phyloP scores from a whole-genome alignment of 1,140 invertebrate species.

The Plodia interpunctella region DNA sequence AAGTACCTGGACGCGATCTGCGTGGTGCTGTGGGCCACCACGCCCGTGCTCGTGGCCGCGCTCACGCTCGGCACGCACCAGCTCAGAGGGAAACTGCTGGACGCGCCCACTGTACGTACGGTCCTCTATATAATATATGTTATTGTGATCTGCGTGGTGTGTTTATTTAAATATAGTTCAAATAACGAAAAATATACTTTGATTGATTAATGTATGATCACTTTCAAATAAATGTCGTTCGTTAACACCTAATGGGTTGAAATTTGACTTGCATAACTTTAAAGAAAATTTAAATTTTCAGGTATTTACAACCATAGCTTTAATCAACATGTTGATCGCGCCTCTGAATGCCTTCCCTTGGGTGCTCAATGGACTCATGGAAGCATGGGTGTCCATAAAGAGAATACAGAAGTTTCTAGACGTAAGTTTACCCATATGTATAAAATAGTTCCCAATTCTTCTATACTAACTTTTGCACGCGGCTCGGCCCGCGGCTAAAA shows the following conservation, averaged over 20 bases:
- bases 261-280: not conserved
- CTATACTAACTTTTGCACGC: too few species aligned
- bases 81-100: constrained; percentile 88
- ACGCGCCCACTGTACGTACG: constrained; percentile 87
- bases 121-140: too few species aligned
- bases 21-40: constrained; percentile 99
- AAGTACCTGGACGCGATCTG: constrained; percentile 99
- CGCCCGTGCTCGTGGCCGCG: constrained; percentile 96
- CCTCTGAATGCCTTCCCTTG: constrained; percentile 98
- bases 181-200: too few species aligned
- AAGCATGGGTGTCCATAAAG: constrained; percentile 93
- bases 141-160: too few species aligned
- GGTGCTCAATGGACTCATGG: constrained; percentile 97
- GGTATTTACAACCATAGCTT: constrained; percentile 94
- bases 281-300: constrained; percentile 25
- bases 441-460: too few species aligned
- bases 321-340: constrained; percentile 97
- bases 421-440: too few species aligned
- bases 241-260: not conserved
- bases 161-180: too few species aligned
- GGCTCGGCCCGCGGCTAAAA: too few species aligned
- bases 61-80: constrained; percentile 94
- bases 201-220: too few species aligned
- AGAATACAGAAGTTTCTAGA: constrained; percentile 87
- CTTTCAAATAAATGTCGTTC: too few species aligned